Evolutionary conservation across 2,113 vertebrate genomes (phyloP).

Genomic region (Mionectes macconnelli): DNA sequence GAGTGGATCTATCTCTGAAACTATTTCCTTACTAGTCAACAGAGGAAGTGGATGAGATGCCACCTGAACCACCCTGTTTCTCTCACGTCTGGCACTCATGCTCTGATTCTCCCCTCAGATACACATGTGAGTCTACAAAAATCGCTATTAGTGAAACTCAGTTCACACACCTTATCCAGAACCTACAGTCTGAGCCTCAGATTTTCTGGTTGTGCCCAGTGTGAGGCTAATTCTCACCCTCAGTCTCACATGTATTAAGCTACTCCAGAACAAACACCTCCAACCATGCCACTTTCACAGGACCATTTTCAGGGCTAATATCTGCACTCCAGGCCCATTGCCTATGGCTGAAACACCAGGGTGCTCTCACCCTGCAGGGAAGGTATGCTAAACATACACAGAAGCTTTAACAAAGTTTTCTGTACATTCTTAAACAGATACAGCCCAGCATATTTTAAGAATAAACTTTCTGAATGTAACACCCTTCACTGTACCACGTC

Average conservation of each 20-base stretch:
- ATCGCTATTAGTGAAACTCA: not conserved
- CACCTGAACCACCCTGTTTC: not conserved
- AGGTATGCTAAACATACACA: not conserved
- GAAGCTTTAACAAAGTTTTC: not conserved
- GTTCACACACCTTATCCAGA: not conserved
- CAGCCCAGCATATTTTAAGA: not conserved
- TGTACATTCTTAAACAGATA: not conserved
- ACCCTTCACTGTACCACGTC: not conserved
- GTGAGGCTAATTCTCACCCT: not conserved
- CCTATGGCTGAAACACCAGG: not conserved
- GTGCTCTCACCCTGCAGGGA: not conserved
- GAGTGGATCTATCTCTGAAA: not conserved
- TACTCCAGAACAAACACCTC: not conserved
- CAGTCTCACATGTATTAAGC: not conserved
- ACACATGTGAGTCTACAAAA: not conserved
- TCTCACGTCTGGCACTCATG: not conserved
- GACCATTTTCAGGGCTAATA: not conserved
- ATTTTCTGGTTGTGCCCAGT: not conserved
- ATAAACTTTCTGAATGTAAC: not conserved
- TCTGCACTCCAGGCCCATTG: rapidly evolving
- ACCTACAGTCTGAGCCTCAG: not conserved
- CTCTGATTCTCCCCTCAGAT: not conserved
- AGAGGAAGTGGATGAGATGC: not conserved
- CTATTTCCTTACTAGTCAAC: not conserved
- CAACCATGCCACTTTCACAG: not conserved